Conservation (phyloP, 2,113 vertebrate genomes). For the Eublepharis macularius region DNA sequence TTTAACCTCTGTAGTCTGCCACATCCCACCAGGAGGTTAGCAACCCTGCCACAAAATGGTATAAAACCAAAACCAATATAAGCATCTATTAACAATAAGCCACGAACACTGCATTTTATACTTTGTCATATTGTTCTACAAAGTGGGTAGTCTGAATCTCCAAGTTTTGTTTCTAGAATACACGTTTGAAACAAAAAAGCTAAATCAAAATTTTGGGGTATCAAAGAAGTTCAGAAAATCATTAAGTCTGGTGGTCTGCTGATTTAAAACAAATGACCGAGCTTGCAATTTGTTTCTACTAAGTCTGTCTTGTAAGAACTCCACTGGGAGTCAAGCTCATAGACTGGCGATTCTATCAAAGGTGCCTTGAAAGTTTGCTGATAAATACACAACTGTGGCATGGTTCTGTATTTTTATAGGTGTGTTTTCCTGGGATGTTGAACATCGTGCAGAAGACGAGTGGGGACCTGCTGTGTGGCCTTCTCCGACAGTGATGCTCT, state of each 20-base stretch:
- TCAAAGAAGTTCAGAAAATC: too few relatives aligned
- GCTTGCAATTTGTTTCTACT: background rate
- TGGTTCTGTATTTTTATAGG: background rate
- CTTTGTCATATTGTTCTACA: background rate
- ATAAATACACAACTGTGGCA: background rate
- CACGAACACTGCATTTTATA: too few relatives aligned
- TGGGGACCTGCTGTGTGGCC: background rate
- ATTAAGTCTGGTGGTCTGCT: too few relatives aligned
- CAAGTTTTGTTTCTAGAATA: background rate
- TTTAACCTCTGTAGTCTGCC: too few relatives aligned
- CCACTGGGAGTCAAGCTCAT: too few relatives aligned
- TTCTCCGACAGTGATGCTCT: too few relatives aligned
- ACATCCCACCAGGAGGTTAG: too few relatives aligned
- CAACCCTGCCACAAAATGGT: too few relatives aligned
- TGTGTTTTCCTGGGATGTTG: background rate
- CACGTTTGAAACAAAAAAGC: background rate
- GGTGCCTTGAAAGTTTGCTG: background rate
- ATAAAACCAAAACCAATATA: too few relatives aligned
- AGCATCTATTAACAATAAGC: too few relatives aligned
- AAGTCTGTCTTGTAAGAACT: too few relatives aligned
- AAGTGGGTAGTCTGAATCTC: background rate
- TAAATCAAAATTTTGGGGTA: background rate
- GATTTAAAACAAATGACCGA: background rate
- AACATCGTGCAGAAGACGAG: background rate
- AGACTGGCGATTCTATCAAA: background rate